phyloP scores from a whole-genome alignment of 2,888 invertebrate genomes.

The Nomada lathburiana region DNA sequence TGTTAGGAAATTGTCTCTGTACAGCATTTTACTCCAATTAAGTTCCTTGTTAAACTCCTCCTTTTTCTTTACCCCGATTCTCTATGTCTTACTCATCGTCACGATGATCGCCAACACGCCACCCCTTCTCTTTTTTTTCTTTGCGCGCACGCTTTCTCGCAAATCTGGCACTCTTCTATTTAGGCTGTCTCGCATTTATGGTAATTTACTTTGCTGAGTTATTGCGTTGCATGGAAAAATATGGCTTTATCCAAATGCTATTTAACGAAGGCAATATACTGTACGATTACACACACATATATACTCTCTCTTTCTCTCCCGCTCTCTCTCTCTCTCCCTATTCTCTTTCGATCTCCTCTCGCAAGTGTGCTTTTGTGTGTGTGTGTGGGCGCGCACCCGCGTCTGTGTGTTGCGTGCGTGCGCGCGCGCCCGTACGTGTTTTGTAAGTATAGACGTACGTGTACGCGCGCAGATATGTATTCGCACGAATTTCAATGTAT shows the following conservation, averaged over 20 bases:
- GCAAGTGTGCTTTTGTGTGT: slow-evolving; percentile 9
- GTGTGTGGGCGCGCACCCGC: background rate
- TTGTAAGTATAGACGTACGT: slow-evolving; percentile 6
- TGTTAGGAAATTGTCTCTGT: slow-evolving; percentile 66
- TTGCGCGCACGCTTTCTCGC: slow-evolving; percentile 39
- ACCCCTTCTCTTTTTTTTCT: background rate
- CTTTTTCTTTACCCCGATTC: background rate
- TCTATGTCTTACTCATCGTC: background rate
- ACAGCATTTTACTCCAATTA: slow-evolving; percentile 56
- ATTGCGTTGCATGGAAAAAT: slow-evolving; percentile 84
- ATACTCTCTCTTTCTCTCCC: too few relatives aligned
- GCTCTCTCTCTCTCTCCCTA: too few relatives aligned
- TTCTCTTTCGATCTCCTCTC: too few relatives aligned
- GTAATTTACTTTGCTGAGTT: slow-evolving; percentile 79
- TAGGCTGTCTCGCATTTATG: slow-evolving; percentile 74
- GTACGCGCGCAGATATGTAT: background rate
- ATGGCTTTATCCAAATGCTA: slow-evolving; percentile 84
- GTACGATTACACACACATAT: slow-evolving; percentile 70
- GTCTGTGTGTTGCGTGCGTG: too few relatives aligned
- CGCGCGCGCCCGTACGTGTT: background rate
- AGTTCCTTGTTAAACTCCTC: slow-evolving; percentile 34
- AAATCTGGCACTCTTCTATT: slow-evolving; percentile 78
- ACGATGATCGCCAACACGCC: background rate
- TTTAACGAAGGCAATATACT: slow-evolving; percentile 83
- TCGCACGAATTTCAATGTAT: slow-evolving; percentile 70